phyloP scores from a whole-genome alignment of 2,797 vertebrate species.

The Liasis olivaceus region DNA sequence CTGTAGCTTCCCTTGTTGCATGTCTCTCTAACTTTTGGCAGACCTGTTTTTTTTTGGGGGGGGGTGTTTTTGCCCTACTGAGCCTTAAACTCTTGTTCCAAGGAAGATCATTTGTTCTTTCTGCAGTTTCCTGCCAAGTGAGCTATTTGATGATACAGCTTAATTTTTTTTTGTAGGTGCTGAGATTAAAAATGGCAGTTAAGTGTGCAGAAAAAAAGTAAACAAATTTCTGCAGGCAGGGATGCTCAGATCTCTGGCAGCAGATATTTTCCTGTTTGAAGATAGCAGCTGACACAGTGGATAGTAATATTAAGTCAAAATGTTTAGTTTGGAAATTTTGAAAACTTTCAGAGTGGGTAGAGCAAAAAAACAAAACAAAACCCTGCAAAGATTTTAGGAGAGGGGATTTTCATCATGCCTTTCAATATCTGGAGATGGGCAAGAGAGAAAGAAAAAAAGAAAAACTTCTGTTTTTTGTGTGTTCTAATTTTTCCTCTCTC shows the following conservation, averaged over 20 bases:
- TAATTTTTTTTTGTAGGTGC: background rate
- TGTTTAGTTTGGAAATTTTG: background rate
- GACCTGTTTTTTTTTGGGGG: background rate
- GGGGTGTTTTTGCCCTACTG: background rate
- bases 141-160: background rate
- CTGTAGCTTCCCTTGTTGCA: background rate
- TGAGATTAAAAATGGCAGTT: background rate
- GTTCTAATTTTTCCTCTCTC: background rate
- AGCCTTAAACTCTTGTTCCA: background rate
- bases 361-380: background rate
- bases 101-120: background rate
- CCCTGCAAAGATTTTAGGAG: background rate
- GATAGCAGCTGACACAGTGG: background rate
- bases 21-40: background rate
- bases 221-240: background rate
- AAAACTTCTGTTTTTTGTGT: background rate
- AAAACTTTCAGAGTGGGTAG: background rate
- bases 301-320: background rate
- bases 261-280: background rate
- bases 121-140: background rate
- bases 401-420: background rate
- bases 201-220: background rate
- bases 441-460: background rate
- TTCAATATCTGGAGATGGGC: background rate
- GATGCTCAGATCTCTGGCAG: background rate